Conservation (phyloP, 2,797 vertebrate species). For the Betta splendens region DNA sequence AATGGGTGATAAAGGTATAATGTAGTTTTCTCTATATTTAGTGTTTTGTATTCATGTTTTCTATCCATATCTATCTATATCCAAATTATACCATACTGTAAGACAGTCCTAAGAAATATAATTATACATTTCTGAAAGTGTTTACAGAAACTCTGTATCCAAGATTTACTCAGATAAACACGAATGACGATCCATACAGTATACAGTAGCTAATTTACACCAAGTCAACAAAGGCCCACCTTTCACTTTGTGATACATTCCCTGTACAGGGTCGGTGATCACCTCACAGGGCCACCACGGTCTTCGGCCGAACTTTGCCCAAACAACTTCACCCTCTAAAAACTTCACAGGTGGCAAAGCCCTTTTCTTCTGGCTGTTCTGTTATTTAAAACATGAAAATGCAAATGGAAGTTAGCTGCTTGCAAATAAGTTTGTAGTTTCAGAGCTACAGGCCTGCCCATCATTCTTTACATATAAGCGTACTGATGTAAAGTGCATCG, state of each 20-base stretch:
- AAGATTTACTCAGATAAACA: not conserved
- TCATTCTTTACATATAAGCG: no score
- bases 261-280: conserved; percentile 85
- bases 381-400: conserved; percentile 56
- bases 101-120: not conserved
- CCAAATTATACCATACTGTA: not conserved
- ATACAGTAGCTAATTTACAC: conserved; percentile 4
- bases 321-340: conserved; percentile 92
- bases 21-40: not conserved
- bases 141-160: not conserved
- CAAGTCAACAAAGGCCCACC: conserved; percentile 75
- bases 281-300: conserved; percentile 98
- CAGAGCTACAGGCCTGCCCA: not conserved
- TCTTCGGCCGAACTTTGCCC: conserved; percentile 95
- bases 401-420: not conserved
- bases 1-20: not conserved
- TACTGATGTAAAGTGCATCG: no score
- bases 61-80: not conserved
- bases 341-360: conserved; percentile 86
- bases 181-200: no score
- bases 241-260: conserved; percentile 92
- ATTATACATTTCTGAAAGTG: not conserved
- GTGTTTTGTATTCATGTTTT: not conserved
- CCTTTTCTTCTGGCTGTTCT: conserved; percentile 78
- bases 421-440: not conserved